phyloP scores from a whole-genome alignment of 2,888 invertebrate species.

The Cylindroiulus punctatus region DNA sequence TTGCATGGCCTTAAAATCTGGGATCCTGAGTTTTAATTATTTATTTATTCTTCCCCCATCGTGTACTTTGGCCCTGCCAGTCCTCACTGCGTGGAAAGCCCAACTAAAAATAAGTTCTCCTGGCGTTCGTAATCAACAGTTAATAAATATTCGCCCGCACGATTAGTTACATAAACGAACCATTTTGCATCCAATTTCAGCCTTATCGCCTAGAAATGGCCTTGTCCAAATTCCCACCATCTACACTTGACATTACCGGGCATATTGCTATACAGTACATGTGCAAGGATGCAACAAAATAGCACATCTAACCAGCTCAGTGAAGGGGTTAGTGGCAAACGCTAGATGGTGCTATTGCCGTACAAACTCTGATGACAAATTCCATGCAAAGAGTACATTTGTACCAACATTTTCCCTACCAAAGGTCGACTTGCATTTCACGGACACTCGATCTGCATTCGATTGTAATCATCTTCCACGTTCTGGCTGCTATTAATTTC shows the following conservation, averaged over 20 bases:
- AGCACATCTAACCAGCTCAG: background rate
- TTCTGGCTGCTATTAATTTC: slow-evolving; percentile 2
- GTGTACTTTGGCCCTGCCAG: slow-evolving; percentile 5
- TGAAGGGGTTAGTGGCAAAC: background rate
- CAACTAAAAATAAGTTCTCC: slow-evolving; percentile 45
- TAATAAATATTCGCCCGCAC: slow-evolving; percentile 30
- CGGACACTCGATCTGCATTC: slow-evolving; percentile 7
- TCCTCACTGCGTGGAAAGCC: slow-evolving; percentile 1
- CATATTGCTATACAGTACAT: slow-evolving; percentile 10
- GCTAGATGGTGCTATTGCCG: slow-evolving; percentile 21
- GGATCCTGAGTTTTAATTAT: slow-evolving; percentile 21
- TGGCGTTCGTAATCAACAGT: slow-evolving; percentile 47
- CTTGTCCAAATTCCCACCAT: slow-evolving; percentile 47
- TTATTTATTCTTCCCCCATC: slow-evolving; percentile 40
- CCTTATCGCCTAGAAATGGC: background rate
- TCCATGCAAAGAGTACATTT: too few relatives aligned
- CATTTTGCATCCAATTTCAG: slow-evolving; percentile 45
- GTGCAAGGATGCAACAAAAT: background rate
- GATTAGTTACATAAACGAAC: slow-evolving; percentile 45
- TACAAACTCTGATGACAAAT: too few relatives aligned
- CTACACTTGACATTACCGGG: slow-evolving; percentile 25
- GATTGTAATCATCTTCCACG: background rate
- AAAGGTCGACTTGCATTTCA: background rate
- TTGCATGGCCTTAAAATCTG: background rate
- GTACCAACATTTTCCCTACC: background rate